Evolutionary conservation across 2,888 invertebrate species (phyloP).

Genomic region (Cheilosia scutellata): DNA sequence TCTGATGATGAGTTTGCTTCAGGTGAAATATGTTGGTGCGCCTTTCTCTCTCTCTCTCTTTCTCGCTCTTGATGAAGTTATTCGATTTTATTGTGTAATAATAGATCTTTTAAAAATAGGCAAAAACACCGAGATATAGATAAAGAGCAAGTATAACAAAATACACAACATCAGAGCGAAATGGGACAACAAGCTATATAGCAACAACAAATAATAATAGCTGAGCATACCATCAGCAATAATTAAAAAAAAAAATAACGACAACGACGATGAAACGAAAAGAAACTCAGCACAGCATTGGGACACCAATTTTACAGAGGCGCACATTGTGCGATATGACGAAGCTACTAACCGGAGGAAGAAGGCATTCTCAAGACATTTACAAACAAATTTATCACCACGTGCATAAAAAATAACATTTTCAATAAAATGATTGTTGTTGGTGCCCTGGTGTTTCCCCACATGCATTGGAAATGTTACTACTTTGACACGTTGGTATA

Average conservation of each 20-base stretch:
- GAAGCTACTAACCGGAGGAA: slow-evolving; percentile 3
- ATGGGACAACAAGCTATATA: slow-evolving; percentile 18
- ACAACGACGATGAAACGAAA: slow-evolving; percentile 4
- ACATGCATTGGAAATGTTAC: neutral
- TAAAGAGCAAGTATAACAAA: slow-evolving; percentile 17
- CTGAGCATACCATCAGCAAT: slow-evolving; percentile 34
- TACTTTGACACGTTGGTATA: slow-evolving; percentile 1
- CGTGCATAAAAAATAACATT: slow-evolving; percentile 4
- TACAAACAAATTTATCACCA: slow-evolving; percentile 3
- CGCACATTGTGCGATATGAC: slow-evolving; percentile 20
- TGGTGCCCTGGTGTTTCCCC: neutral
- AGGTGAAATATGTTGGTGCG: slow-evolving; percentile 49
- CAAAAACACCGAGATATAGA: slow-evolving; percentile 28
- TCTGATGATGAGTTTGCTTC: slow-evolving; percentile 35
- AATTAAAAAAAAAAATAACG: slow-evolving; percentile 18
- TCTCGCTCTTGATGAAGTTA: slow-evolving; percentile 25
- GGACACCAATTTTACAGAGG: slow-evolving; percentile 16
- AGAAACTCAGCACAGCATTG: slow-evolving; percentile 3
- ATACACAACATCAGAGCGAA: slow-evolving; percentile 3
- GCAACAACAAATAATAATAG: slow-evolving; percentile 36
- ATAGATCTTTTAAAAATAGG: slow-evolving; percentile 68
- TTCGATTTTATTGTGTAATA: slow-evolving; percentile 72
- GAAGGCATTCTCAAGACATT: slow-evolving; percentile 23
- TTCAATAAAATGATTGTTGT: neutral
- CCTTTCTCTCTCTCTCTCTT: slow-evolving; percentile 5